phyloP scores from a whole-genome alignment of 2,888 invertebrate genomes.

The Lycia hirtaria region DNA sequence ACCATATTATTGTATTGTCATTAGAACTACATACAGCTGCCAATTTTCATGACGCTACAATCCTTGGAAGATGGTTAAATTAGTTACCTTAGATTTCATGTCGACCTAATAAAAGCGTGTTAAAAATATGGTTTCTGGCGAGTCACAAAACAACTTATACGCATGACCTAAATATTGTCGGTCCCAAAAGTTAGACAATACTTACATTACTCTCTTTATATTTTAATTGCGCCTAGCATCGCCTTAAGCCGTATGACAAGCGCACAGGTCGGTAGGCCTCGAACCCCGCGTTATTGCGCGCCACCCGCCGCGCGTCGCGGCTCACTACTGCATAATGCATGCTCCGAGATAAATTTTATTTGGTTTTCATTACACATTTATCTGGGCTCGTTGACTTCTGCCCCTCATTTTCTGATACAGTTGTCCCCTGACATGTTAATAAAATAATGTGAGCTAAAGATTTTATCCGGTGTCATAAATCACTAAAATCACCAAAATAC shows the following conservation, averaged over 20 bases:
- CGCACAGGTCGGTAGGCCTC: conserved; percentile 9
- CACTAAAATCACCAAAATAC: not conserved
- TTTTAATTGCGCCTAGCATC: too few relatives aligned
- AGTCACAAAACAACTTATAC: too few relatives aligned
- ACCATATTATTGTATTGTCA: too few relatives aligned
- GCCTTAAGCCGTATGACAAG: not conserved
- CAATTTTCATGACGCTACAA: too few relatives aligned
- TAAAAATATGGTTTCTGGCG: too few relatives aligned
- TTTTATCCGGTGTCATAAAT: not conserved
- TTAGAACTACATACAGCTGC: too few relatives aligned
- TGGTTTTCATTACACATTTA: conserved; percentile 27
- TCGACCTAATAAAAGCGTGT: too few relatives aligned
- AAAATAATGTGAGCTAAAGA: not conserved
- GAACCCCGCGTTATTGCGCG: conserved; percentile 45
- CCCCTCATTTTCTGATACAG: conserved; percentile 16
- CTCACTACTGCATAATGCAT: conserved; percentile 67
- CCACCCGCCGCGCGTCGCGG: conserved; percentile 45
- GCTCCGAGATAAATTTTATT: conserved; percentile 32
- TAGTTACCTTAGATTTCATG: too few relatives aligned
- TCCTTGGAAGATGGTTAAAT: too few relatives aligned
- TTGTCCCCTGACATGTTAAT: not conserved
- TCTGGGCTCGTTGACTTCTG: conserved; percentile 8
- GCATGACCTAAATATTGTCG: too few relatives aligned
- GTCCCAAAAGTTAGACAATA: too few relatives aligned
- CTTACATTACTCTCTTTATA: too few relatives aligned